Percentiles rank a stretch among this genome's conserved stretches.
phyloP scores from a whole-genome alignment of 2,888 invertebrate genomes.

The Tortricodes alternella region DNA sequence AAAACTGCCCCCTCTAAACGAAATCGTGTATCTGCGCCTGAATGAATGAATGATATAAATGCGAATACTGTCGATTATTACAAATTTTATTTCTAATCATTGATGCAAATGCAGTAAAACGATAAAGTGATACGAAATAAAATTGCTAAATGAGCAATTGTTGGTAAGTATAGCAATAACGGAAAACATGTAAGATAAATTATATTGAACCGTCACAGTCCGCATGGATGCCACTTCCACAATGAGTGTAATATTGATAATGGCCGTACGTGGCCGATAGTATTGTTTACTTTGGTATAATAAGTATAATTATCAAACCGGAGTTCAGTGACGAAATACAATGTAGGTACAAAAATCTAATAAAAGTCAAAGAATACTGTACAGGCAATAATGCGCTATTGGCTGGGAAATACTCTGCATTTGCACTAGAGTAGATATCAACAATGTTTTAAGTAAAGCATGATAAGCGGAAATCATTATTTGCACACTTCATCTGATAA shows the following conservation, averaged over 20 bases:
- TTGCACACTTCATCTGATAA: neutral
- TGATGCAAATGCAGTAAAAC: neutral
- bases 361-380: no score
- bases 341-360: no score
- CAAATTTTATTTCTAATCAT: no score
- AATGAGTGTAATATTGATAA: conserved; percentile 27
- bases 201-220: conserved; percentile 2
- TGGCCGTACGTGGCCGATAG: conserved; percentile 23
- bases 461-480: conserved; percentile 12
- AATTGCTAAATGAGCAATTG: no score
- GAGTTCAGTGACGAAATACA: conserved; percentile 1
- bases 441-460: conserved; percentile 1
- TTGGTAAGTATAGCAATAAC: no score
- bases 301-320: conserved; percentile 14
- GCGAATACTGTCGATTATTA: no score
- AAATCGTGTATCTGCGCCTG: no score
- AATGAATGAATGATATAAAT: no score
- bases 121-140: neutral
- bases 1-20: no score
- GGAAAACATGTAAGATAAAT: no score
- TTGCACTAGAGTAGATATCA: conserved; percentile 25
- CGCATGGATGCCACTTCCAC: conserved; percentile 23
- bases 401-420: no score
- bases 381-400: no score
- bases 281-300: conserved; percentile 19